phyloP scores from a whole-genome alignment of 2,797 vertebrate species.

The Margarornis squamiger region DNA sequence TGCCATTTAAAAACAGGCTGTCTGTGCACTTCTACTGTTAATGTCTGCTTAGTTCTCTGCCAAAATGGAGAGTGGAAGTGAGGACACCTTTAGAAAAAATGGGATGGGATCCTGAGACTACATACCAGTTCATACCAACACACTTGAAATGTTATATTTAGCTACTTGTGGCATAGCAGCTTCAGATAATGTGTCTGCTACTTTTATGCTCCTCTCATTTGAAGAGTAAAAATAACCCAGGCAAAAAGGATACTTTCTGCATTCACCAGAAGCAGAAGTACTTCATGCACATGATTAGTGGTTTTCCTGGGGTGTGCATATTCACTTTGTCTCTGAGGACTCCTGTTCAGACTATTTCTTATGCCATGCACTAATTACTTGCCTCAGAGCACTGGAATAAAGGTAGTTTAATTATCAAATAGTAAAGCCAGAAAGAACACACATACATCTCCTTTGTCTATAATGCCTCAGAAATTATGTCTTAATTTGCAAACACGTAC shows the following conservation, averaged over 20 bases:
- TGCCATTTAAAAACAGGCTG: slow-evolving; percentile 31
- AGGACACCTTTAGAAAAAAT: background rate
- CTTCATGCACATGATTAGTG: background rate
- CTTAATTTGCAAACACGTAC: background rate
- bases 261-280: background rate
- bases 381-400: background rate
- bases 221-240: background rate
- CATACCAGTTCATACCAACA: background rate
- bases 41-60: background rate
- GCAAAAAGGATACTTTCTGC: background rate
- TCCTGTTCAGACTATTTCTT: background rate
- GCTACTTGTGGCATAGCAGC: background rate
- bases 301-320: background rate
- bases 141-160: background rate
- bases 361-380: background rate
- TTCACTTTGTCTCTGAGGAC: background rate
- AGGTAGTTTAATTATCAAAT: background rate
- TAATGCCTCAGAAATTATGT: background rate
- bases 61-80: background rate
- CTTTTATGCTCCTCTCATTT: background rate
- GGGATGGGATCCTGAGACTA: background rate
- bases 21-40: background rate
- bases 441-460: background rate
- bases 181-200: background rate
- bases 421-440: background rate